These are phyloP conservation scores for Oryzias sinensis DNA, from an alignment of 2,797 vertebrate genomes.

Conservation along the genomic window DNA sequence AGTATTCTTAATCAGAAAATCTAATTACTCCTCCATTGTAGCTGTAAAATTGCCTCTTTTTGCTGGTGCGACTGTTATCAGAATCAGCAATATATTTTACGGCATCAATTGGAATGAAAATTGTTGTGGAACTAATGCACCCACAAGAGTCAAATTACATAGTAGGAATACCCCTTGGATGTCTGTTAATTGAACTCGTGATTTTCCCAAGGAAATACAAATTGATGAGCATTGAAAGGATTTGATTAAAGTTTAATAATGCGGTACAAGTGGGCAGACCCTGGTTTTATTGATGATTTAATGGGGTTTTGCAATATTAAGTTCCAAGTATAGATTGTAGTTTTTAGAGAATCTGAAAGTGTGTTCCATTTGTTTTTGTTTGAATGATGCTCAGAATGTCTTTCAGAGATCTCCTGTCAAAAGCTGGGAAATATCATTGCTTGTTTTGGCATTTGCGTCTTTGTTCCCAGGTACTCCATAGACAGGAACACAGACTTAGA, in stretches of 20 bases:
- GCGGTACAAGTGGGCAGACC: slow-evolving; percentile 31
- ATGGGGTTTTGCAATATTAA: slow-evolving; percentile 27
- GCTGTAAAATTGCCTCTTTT: slow-evolving; percentile 73
- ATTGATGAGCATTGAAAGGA: slow-evolving; percentile 41
- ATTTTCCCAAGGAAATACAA: slow-evolving; percentile 57
- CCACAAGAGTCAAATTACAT: slow-evolving; percentile 75
- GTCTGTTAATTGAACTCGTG: slow-evolving; percentile 70
- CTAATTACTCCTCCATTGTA: slow-evolving; percentile 74
- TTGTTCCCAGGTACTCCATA: slow-evolving; percentile 88
- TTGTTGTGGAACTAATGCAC: slow-evolving; percentile 76
- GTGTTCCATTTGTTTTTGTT: slow-evolving; percentile 3
- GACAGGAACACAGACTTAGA: slow-evolving; percentile 97
- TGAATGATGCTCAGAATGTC: slow-evolving; percentile 14
- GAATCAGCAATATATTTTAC: slow-evolving; percentile 60
- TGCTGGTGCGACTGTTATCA: slow-evolving; percentile 60
- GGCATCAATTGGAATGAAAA: slow-evolving; percentile 72
- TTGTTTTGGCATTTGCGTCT: slow-evolving; percentile 1
- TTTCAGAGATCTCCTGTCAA: background rate
- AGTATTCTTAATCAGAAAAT: slow-evolving; percentile 77
- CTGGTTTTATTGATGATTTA: slow-evolving; percentile 14
- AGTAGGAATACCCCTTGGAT: slow-evolving; percentile 73
- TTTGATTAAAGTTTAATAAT: slow-evolving; percentile 46
- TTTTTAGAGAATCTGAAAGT: slow-evolving; percentile 5
- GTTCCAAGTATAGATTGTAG: slow-evolving; percentile 9
- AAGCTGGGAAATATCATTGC: slow-evolving; percentile 8